A percentile compares a stretch with the other conserved stretches of the same genome.
phyloP scores from a whole-genome alignment of 2,888 invertebrate species.

The Clusia tigrina region DNA sequence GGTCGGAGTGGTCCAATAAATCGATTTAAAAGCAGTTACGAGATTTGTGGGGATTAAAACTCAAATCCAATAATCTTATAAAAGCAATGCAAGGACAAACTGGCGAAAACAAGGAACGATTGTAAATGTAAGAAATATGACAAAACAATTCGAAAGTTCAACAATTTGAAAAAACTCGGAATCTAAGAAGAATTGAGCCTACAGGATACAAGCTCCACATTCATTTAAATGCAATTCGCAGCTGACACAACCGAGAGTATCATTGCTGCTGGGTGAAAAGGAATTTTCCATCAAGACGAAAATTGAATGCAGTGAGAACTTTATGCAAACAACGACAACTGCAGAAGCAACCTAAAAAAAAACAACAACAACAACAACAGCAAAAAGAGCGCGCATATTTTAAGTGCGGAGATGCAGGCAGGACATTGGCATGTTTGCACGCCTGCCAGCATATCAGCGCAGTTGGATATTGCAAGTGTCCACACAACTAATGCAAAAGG shows the following conservation, averaged over 20 bases:
- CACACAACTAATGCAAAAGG: slow-evolving; percentile 10
- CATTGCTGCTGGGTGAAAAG: slow-evolving; percentile 17
- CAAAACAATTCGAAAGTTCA: neutral
- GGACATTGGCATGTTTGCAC: slow-evolving; percentile 8
- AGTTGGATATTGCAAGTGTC: slow-evolving; percentile 2
- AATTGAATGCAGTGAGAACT: slow-evolving; percentile 12
- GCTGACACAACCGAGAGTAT: neutral
- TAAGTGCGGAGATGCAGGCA: slow-evolving; percentile 2
- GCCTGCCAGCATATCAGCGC: neutral
- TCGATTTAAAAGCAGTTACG: no score
- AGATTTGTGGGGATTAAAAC: no score
- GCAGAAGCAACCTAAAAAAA: slow-evolving; percentile 30
- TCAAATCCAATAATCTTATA: no score
- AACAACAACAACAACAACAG: slow-evolving; percentile 18
- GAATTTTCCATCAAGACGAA: slow-evolving; percentile 22
- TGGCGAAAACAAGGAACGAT: no score
- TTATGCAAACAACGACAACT: slow-evolving; percentile 24
- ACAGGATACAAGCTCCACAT: neutral
- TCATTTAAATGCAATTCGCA: neutral
- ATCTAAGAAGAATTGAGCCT: neutral
- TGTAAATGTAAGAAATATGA: neutral
- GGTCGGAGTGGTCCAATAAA: no score
- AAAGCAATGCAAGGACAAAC: no score
- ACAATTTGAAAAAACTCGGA: neutral
- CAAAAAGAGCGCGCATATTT: neutral